A percentile compares a stretch with the other conserved stretches of the same genome.
Evolutionary conservation across 2,888 invertebrate genomes (phyloP).

Genomic region (Heliconius ethilla): DNA sequence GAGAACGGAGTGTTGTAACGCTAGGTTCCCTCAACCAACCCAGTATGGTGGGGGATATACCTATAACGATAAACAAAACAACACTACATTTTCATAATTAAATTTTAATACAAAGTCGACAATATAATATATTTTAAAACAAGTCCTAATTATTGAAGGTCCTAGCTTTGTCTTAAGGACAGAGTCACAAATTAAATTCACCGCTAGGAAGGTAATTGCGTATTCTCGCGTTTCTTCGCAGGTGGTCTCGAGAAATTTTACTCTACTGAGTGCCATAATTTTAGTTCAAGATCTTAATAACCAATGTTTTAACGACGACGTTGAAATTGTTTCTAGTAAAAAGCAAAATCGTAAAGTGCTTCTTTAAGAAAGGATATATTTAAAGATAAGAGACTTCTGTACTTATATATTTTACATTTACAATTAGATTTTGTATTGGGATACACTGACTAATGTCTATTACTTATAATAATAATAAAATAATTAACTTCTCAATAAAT

Average conservation of each 20-base stretch:
- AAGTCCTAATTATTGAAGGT: constrained; percentile 33
- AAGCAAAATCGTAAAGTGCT: constrained; percentile 26
- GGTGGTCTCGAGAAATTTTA: constrained; percentile 70
- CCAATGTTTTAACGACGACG: constrained; percentile 55
- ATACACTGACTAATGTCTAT: no score
- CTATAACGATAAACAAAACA: not conserved
- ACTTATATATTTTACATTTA: not conserved
- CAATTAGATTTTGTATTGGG: not conserved
- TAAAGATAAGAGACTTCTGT: constrained; percentile 22
- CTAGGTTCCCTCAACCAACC: no score
- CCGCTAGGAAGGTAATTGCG: constrained; percentile 59
- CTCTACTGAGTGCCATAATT: constrained; percentile 66
- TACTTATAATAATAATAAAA: no score
- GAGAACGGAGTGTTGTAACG: no score
- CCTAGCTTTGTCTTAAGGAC: constrained; percentile 39
- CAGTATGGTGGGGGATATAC: fast-evolving
- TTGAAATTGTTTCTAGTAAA: constrained; percentile 46
- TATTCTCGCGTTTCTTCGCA: constrained; percentile 58
- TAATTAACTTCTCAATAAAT: no score
- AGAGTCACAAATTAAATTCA: constrained; percentile 47
- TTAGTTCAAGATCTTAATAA: constrained; percentile 57
- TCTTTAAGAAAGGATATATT: constrained; percentile 29
- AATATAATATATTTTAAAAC: constrained; percentile 9
- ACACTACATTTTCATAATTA: not conserved
- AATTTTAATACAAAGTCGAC: not conserved